A percentile compares a stretch with the other conserved stretches of the same genome.
These are phyloP conservation scores for Samia ricini DNA, from an alignment of 1,140 invertebrate genomes.

Conservation along the genomic window DNA sequence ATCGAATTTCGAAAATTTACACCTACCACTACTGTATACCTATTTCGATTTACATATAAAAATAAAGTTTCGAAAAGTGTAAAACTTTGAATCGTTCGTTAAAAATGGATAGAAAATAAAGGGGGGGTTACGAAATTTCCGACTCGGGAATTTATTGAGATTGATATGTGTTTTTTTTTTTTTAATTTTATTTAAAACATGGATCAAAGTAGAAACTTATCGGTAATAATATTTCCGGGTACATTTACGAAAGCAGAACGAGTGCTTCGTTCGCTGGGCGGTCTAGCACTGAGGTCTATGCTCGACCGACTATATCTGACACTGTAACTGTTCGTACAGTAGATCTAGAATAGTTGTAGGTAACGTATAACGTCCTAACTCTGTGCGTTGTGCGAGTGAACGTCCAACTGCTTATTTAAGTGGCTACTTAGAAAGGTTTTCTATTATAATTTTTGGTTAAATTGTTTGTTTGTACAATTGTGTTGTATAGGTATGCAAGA, in stretches of 20 bases:
- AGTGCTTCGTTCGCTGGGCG: constrained; percentile 54
- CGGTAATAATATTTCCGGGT: constrained; percentile 27
- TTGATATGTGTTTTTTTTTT: not conserved
- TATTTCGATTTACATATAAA: not conserved
- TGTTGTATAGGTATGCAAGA: no score
- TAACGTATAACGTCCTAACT: constrained; percentile 3
- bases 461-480: no score
- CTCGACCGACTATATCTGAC: constrained; percentile 46
- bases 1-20: no score
- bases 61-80: not conserved
- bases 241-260: constrained; percentile 21
- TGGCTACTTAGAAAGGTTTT: not conserved
- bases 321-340: constrained; percentile 52
- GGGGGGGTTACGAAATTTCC: no score
- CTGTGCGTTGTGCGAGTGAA: not conserved
- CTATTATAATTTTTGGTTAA: no score
- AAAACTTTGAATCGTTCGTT: not conserved
- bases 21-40: no score
- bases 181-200: not conserved
- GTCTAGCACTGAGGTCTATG: constrained; percentile 51
- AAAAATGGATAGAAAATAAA: not conserved
- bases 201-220: constrained; percentile 37
- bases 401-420: not conserved
- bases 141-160: not conserved
- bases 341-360: constrained; percentile 60